Percentiles rank a stretch among this genome's conserved stretches.
Evolutionary conservation across 2,888 invertebrate species (phyloP).

Genomic region (Tiliacea aurago): DNA sequence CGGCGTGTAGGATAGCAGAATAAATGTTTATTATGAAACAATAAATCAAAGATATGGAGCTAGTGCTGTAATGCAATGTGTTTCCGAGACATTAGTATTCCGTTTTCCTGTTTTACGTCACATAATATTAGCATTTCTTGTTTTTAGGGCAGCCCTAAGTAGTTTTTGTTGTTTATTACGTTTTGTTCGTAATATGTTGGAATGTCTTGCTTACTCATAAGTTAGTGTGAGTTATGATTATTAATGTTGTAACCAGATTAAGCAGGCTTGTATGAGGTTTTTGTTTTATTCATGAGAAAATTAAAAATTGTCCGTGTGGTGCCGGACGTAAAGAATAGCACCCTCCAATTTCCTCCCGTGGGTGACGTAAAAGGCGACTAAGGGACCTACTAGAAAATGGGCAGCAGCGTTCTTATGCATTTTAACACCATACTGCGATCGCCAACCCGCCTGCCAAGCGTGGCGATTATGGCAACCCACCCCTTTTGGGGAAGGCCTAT

Average conservation of each 20-base stretch:
- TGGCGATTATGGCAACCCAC: too few relatives aligned
- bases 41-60: constrained; percentile 66
- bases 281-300: background rate
- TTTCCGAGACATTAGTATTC: constrained; percentile 66
- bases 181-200: constrained; percentile 15
- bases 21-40: constrained; percentile 65
- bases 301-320: too few relatives aligned
- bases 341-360: too few relatives aligned
- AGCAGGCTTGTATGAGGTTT: background rate
- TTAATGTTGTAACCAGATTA: background rate
- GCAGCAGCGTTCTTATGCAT: too few relatives aligned
- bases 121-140: constrained; percentile 61
- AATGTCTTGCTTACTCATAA: constrained; percentile 31
- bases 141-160: constrained; percentile 53
- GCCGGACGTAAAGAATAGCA: too few relatives aligned
- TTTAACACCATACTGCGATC: too few relatives aligned
- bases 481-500: too few relatives aligned
- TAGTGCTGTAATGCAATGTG: constrained; percentile 62
- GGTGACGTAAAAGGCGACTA: too few relatives aligned
- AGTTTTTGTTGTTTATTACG: constrained; percentile 48
- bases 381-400: too few relatives aligned
- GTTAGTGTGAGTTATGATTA: constrained; percentile 31
- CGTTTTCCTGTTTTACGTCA: constrained; percentile 59
- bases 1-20: constrained; percentile 66
- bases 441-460: too few relatives aligned